These are phyloP conservation scores for Coenonympha arcania DNA, from an alignment of 2,888 invertebrate genomes.

Conservation along the genomic window DNA sequence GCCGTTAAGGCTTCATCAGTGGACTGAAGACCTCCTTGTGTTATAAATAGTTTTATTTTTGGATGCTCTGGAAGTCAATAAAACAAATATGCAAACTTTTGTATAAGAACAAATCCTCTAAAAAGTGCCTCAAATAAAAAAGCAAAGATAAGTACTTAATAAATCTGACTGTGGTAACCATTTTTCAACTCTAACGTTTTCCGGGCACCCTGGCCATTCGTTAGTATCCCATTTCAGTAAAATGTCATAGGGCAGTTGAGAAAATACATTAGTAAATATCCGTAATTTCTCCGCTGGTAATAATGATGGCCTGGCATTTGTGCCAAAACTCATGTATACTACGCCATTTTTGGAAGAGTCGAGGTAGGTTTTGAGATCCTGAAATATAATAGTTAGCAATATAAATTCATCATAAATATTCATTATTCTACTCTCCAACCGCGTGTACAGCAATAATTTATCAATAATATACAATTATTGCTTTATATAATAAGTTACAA, in stretches of 20 bases:
- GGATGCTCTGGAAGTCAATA: conserved; percentile 17
- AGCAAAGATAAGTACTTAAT: conserved; percentile 32
- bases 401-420: too few relatives aligned
- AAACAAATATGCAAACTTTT: too few relatives aligned
- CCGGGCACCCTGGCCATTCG: conserved; percentile 30
- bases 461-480: too few relatives aligned
- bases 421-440: too few relatives aligned
- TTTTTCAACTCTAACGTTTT: conserved; percentile 42
- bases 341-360: conserved; percentile 42
- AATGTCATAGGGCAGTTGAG: conserved; percentile 43
- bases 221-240: conserved; percentile 49
- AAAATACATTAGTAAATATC: conserved; percentile 38
- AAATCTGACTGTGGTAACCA: conserved; percentile 54
- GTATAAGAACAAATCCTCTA: background rate
- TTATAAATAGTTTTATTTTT: conserved; percentile 62
- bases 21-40: conserved; percentile 62
- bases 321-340: conserved; percentile 48
- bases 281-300: conserved; percentile 34
- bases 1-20: conserved; percentile 54
- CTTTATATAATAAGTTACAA: too few relatives aligned
- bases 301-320: conserved; percentile 35
- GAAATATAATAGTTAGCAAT: too few relatives aligned
- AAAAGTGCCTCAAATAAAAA: background rate
- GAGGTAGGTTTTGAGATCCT: conserved; percentile 39
- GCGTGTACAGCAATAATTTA: too few relatives aligned